Conservation (phyloP, 2,113 vertebrate species). For the Oreotrochilus melanogaster region DNA sequence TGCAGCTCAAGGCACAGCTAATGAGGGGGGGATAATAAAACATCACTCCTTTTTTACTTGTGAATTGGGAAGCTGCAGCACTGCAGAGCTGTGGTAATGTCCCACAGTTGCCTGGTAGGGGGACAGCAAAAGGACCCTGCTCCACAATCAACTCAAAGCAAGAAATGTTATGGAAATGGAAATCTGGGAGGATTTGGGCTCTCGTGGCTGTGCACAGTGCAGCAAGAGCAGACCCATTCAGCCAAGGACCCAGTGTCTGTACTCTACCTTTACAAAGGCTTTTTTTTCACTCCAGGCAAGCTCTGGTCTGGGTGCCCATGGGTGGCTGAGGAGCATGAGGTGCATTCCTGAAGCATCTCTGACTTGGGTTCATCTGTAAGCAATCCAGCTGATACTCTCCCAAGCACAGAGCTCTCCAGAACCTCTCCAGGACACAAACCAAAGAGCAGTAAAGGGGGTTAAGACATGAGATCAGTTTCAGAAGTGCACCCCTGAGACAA, state of each 20-base stretch:
- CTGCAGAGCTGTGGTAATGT: too few species aligned
- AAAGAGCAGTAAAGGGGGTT: neutral
- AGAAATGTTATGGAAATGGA: neutral
- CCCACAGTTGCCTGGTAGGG: too few species aligned
- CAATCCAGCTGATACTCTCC: conserved; percentile 3
- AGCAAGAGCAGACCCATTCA: accelerated
- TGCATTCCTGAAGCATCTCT: neutral
- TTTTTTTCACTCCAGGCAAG: neutral
- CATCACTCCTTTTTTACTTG: too few species aligned
- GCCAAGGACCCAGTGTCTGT: accelerated
- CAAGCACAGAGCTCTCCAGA: neutral
- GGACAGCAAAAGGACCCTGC: too few species aligned
- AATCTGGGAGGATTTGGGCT: neutral
- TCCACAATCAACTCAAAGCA: too few species aligned
- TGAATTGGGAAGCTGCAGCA: too few species aligned
- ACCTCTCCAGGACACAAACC: neutral
- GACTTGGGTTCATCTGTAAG: conserved; percentile 5
- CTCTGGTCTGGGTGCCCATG: neutral
- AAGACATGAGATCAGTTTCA: neutral
- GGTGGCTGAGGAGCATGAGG: neutral
- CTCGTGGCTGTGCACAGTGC: accelerated
- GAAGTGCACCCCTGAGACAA: neutral
- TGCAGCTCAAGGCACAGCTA: neutral
- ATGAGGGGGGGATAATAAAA: neutral
- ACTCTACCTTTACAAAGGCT: neutral